These are phyloP conservation scores for Gambusia holbrooki DNA, from an alignment of 2,113 vertebrate genomes.

Conservation along the genomic window DNA sequence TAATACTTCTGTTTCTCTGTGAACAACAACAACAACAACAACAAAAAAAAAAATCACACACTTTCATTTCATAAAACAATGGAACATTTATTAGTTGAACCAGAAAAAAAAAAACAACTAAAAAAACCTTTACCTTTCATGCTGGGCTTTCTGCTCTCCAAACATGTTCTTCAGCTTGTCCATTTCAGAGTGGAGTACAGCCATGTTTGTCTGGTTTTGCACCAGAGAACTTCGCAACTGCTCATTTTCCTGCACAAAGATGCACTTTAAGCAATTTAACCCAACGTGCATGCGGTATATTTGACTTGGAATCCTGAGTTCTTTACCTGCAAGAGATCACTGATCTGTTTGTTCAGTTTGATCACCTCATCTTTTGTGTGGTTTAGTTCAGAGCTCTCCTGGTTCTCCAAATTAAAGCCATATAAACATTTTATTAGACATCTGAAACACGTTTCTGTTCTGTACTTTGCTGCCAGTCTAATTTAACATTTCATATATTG, in stretches of 20 bases:
- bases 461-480: not conserved
- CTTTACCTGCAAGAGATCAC: constrained; percentile 71
- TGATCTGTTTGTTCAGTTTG: constrained; percentile 64
- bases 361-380: constrained; percentile 70
- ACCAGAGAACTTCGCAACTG: constrained; percentile 56
- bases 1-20: constrained; percentile 71
- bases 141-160: constrained; percentile 61
- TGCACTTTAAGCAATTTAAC: not conserved
- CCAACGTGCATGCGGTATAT: not conserved
- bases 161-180: constrained; percentile 78
- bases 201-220: constrained; percentile 61
- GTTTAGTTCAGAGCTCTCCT: constrained; percentile 58
- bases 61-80: too few species aligned
- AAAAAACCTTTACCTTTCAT: constrained; percentile 65
- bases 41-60: not conserved
- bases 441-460: not conserved
- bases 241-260: constrained; percentile 75
- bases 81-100: rapidly evolving
- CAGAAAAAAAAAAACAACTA: not conserved
- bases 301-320: not conserved
- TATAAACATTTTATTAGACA: constrained; percentile 4
- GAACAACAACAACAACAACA: not conserved
- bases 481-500: not conserved
- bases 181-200: constrained; percentile 76
- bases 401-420: constrained; percentile 57